Percentiles rank a stretch among this genome's conserved stretches.
These are phyloP conservation scores for Cinclus mexicanus DNA, from an alignment of 2,113 vertebrate species.

Conservation along the genomic window DNA sequence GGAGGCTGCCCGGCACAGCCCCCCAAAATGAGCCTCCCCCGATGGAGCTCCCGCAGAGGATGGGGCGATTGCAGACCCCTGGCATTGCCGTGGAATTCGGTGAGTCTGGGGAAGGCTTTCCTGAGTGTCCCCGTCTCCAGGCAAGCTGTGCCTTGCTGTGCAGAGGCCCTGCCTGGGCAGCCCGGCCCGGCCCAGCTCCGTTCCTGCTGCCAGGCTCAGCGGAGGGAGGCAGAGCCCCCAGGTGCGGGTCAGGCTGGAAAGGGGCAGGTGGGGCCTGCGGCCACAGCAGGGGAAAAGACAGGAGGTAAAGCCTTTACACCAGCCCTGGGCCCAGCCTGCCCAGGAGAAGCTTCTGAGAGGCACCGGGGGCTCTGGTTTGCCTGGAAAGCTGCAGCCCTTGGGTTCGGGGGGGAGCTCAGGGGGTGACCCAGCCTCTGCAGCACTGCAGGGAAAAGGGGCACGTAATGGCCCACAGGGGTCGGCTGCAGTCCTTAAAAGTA, in stretches of 20 bases:
- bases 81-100: too few relatives aligned
- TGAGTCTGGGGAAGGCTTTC: not conserved
- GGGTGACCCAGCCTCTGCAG: not conserved
- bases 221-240: not conserved
- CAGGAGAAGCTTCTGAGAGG: not conserved
- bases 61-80: not conserved
- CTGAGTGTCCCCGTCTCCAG: not conserved
- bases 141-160: not conserved
- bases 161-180: not conserved
- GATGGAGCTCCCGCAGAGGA: not conserved
- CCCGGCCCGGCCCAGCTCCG: not conserved
- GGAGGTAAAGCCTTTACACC: not conserved
- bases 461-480: accelerated
- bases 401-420: too few relatives aligned
- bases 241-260: not conserved
- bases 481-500: too few relatives aligned
- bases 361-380: accelerated
- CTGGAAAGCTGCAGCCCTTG: not conserved
- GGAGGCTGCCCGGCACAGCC: not conserved
- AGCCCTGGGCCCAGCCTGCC: not conserved
- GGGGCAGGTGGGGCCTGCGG: not conserved
- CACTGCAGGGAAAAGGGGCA: too few relatives aligned
- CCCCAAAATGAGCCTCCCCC: not conserved
- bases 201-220: not conserved
- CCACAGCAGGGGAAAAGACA: not conserved